phyloP scores from a whole-genome alignment of 2,888 invertebrate species.

The Deilephila porcellus region DNA sequence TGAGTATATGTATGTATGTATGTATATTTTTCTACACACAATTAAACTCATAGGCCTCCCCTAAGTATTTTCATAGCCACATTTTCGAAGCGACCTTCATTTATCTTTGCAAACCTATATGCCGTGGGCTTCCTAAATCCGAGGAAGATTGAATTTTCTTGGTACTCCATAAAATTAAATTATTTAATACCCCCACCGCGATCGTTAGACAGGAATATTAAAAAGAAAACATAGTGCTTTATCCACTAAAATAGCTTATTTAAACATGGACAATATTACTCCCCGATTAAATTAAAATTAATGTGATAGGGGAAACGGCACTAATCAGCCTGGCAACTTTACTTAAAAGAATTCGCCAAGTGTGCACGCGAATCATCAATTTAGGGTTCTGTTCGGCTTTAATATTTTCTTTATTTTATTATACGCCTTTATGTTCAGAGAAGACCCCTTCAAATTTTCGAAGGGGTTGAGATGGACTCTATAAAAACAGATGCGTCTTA shows the following conservation, averaged over 20 bases:
- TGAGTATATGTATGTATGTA: too few species aligned
- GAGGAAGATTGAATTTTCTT: neutral
- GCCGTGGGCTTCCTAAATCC: neutral
- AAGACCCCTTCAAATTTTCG: slow-evolving; percentile 11
- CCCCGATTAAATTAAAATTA: slow-evolving; percentile 55
- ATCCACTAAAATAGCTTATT: slow-evolving; percentile 52
- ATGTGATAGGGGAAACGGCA: slow-evolving; percentile 47
- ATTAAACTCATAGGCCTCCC: too few species aligned
- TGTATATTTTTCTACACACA: too few species aligned
- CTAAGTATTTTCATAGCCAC: too few species aligned
- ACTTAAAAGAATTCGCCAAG: slow-evolving; percentile 13
- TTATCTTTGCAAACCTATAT: too few species aligned
- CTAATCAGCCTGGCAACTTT: slow-evolving; percentile 40
- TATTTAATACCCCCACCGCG: neutral
- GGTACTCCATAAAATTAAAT: neutral
- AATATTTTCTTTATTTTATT: slow-evolving; percentile 23
- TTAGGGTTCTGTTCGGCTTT: slow-evolving; percentile 22
- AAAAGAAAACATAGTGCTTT: slow-evolving; percentile 39
- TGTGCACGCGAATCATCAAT: slow-evolving; percentile 24
- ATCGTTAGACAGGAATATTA: slow-evolving; percentile 30
- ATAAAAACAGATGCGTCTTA: neutral
- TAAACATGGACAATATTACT: slow-evolving; percentile 53
- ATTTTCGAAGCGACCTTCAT: too few species aligned
- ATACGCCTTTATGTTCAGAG: neutral
- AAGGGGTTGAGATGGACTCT: neutral